phyloP scores from a whole-genome alignment of 2,888 invertebrate genomes.

The Heteromyza rotundicornis region DNA sequence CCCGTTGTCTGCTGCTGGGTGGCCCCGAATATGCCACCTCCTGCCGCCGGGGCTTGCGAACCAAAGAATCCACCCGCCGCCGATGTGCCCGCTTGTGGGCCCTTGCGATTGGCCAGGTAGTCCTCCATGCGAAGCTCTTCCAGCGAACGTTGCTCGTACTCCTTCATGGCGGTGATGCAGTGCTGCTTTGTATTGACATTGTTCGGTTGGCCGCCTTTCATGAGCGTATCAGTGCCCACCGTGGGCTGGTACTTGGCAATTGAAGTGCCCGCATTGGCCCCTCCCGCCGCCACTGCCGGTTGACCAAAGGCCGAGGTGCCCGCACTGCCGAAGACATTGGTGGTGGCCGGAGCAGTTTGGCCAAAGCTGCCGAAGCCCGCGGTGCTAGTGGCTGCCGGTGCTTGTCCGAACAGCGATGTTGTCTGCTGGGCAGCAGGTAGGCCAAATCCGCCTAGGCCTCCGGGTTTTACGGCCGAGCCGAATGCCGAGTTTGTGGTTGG shows the following conservation, averaged over 20 bases:
- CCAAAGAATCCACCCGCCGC: slow-evolving; percentile 65
- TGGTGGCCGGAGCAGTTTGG: slow-evolving; percentile 65
- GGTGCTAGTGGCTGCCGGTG: slow-evolving; percentile 55
- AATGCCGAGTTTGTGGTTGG: slow-evolving; percentile 69
- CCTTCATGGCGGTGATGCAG: slow-evolving; percentile 98
- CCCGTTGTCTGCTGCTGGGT: slow-evolving; percentile 60
- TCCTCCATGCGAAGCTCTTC: slow-evolving; percentile 96
- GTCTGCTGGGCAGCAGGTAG: slow-evolving; percentile 57
- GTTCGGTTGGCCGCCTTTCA: slow-evolving; percentile 84
- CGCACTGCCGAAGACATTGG: slow-evolving; percentile 65
- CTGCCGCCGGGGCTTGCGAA: slow-evolving; percentile 51
- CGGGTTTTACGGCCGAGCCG: slow-evolving; percentile 65
- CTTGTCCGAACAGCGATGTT: slow-evolving; percentile 66
- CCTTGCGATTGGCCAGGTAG: slow-evolving; percentile 89
- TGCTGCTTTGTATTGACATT: slow-evolving; percentile 93
- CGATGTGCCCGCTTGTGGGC: slow-evolving; percentile 64
- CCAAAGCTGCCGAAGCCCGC: slow-evolving; percentile 70
- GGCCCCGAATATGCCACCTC: slow-evolving; percentile 64
- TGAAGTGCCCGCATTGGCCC: slow-evolving; percentile 69
- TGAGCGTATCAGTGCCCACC: slow-evolving; percentile 87
- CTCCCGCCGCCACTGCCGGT: slow-evolving; percentile 43
- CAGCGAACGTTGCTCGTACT: slow-evolving; percentile 92
- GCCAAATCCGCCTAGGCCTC: slow-evolving; percentile 54
- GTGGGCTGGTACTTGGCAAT: slow-evolving; percentile 83
- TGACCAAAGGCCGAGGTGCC: slow-evolving; percentile 54